Percentiles rank a stretch among this genome's conserved stretches.
Evolutionary conservation across 2,113 vertebrate genomes (phyloP).

Genomic region (Syngnathus typhle): DNA sequence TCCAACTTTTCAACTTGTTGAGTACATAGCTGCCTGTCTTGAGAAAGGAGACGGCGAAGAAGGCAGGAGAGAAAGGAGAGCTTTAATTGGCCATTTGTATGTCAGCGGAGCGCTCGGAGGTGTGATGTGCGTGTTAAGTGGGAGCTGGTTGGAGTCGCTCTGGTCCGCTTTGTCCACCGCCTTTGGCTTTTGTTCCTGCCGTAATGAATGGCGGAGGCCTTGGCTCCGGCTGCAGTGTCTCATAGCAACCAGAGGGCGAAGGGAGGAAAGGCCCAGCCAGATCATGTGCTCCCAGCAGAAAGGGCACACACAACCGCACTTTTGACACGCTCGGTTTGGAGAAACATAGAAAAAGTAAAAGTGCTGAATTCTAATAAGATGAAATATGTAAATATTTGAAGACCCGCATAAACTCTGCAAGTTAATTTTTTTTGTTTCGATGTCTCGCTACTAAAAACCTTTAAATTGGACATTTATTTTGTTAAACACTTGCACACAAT

Average conservation of each 20-base stretch:
- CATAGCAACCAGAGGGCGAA: constrained; percentile 67
- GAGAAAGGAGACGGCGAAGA: neutral
- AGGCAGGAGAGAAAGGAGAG: constrained; percentile 20
- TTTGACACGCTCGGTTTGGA: constrained; percentile 14
- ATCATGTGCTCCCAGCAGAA: constrained; percentile 50
- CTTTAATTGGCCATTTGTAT: constrained; percentile 61
- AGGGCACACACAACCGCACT: constrained; percentile 38
- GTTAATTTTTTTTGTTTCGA: neutral
- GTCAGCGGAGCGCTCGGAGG: constrained; percentile 57
- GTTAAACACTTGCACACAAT: too few relatives aligned
- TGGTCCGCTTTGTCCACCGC: constrained; percentile 61
- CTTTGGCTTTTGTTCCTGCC: constrained; percentile 64
- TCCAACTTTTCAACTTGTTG: constrained; percentile 37
- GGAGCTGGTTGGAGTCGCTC: constrained; percentile 63
- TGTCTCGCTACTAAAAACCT: neutral
- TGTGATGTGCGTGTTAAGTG: constrained; percentile 71
- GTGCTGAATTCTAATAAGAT: neutral
- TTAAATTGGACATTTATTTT: neutral
- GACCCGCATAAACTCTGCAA: neutral
- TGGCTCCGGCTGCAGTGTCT: constrained; percentile 67
- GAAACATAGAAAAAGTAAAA: neutral
- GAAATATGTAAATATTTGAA: neutral
- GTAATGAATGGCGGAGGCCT: constrained; percentile 70
- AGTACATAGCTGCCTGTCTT: neutral
- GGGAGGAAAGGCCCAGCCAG: constrained; percentile 50